Conservation (phyloP, 2,797 vertebrate species). For the Phataginus tricuspis region DNA sequence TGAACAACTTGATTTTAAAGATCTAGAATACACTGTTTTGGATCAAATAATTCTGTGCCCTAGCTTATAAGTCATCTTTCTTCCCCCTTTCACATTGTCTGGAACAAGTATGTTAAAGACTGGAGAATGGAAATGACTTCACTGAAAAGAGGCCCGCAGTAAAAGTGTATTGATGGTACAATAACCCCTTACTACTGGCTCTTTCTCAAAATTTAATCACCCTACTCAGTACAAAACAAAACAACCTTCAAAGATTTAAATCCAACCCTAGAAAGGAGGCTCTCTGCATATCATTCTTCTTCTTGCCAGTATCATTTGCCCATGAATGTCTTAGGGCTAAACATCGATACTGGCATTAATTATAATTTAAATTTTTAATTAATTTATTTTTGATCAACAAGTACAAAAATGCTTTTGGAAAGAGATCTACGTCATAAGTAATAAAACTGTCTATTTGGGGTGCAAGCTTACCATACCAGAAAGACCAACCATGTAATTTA, state of each 20-base stretch:
- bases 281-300: neutral
- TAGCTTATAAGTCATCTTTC: neutral
- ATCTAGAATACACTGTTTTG: constrained; percentile 7
- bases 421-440: neutral
- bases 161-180: neutral
- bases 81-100: neutral
- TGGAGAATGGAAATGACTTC: neutral
- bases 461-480: neutral
- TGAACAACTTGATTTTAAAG: neutral
- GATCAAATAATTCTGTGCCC: neutral
- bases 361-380: constrained; percentile 31
- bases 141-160: neutral
- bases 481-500: neutral
- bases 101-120: neutral
- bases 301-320: neutral
- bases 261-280: neutral
- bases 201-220: neutral
- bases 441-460: neutral
- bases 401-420: neutral
- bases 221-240: neutral
- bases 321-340: neutral
- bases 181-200: neutral
- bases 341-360: neutral
- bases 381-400: constrained; percentile 23
- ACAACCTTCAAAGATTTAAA: neutral